A percentile compares a stretch with the other conserved stretches of the same genome.
Conservation (phyloP, 2,113 vertebrate species). For the human (Homo sapiens) region DNA sequence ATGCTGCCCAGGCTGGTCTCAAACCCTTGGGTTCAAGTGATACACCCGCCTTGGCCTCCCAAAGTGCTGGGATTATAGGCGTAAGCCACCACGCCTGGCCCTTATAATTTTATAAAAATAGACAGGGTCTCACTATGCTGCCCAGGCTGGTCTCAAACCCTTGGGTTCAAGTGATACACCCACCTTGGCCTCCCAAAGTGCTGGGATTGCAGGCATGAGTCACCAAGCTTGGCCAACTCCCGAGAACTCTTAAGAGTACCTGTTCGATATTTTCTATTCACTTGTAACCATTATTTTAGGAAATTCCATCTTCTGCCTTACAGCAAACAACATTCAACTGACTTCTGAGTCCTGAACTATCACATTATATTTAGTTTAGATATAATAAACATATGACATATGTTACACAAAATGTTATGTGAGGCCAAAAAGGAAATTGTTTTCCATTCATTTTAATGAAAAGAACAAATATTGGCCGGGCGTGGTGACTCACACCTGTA, state of each 20-base stretch:
- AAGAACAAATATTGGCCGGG: background rate
- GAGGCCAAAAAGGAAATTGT: background rate
- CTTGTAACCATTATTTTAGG: background rate
- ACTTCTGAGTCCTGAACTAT: background rate
- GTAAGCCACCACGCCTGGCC: too few species aligned
- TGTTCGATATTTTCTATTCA: background rate
- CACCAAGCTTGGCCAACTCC: background rate
- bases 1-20: too few species aligned
- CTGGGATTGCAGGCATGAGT: too few species aligned
- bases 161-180: too few species aligned
- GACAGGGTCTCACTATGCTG: too few species aligned
- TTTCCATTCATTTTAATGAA: constrained; percentile 15
- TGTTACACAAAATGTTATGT: background rate
- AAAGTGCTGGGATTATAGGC: too few species aligned
- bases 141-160: too few species aligned
- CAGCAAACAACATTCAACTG: background rate
- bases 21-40: too few species aligned
- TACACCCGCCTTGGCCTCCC: too few species aligned
- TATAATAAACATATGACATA: background rate
- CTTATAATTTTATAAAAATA: too few species aligned
- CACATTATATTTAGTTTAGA: background rate
- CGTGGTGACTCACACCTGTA: too few species aligned
- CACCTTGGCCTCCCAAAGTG: too few species aligned
- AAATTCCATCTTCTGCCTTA: background rate
- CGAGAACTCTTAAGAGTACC: background rate